Base-by-base conservation (phyloP, 2,888 invertebrate species). In the Atethmia centrago region DNA sequence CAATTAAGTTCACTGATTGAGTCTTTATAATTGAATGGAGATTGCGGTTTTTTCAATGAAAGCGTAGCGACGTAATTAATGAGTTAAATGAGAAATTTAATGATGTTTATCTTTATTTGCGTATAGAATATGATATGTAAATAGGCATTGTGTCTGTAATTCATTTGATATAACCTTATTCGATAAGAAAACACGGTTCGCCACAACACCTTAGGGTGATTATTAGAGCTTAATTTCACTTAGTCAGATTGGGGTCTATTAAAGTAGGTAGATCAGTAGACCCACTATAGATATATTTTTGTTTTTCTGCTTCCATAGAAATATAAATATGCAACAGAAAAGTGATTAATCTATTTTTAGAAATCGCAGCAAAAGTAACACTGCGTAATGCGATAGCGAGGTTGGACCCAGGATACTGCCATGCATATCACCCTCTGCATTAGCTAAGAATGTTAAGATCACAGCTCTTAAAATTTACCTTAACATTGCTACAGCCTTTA, bases 11-110 rank as follows among this genome's bases (percentile, higher is more conserved):
- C 55, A 75, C 80, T 84, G 83, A 85, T 79, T 80, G 65, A 80
- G 74, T 83, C 78, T 81, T 78, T 83, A 79, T 80, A 83, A 72
- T 76, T 83, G 80, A 75, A 69, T 42, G 25, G 10, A 58, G 47
- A 71, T 80, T 77, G 67, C 64, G 49, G 79, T 80, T 77, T 79
- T 84, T 79, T 82, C 83, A 85, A 82, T 85, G 83, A 74, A 79
- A 31, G 61, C 10, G 67, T 82, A 82, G 19, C 4, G 12, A 19
- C 1, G 42, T 53, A 28, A 51, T 45, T 77, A 63, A 79, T 73
- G 49, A 61, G 42, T 19, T 36, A 31, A 42, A 49, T 36, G n/a
- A 28, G 36, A 45, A 63, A 62, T 36, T 62, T 72, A 63, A 51
- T 61, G 12, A 19, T 56, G 8, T 56, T 61, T 51, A 42, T 36